Evolutionary conservation across 30 jellyfish, hydroid and myxozoan genomes (phyloP).

Genomic region (Cassiopea xamachana): DNA sequence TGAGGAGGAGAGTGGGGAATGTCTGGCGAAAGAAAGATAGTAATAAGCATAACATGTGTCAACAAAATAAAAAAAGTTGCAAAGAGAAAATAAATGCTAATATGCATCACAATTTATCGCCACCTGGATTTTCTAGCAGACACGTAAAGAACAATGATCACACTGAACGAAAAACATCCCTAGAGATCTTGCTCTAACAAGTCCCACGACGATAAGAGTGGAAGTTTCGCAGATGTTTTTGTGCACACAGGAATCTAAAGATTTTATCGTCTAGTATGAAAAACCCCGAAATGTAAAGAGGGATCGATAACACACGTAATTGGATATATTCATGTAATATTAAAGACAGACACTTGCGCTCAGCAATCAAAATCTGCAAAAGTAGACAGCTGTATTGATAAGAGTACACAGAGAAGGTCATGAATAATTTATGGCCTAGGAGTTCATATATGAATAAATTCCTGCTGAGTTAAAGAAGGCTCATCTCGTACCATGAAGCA

Average conservation of each 20-base stretch:
- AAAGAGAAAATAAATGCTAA: no score
- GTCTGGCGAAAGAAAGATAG: no score
- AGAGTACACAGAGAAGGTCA: background rate
- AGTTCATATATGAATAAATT: background rate
- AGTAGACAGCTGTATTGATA: conserved; percentile 28
- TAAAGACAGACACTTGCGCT: conserved; percentile 4
- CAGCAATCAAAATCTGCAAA: conserved; percentile 25
- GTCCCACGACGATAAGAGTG: conserved; percentile 15
- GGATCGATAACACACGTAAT: conserved; percentile 19
- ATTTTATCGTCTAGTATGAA: background rate
- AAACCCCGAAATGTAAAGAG: conserved; percentile 14
- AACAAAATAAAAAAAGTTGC: no score
- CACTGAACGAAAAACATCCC: background rate
- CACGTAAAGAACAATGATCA: background rate
- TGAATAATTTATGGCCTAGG: background rate
- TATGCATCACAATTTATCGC: no score
- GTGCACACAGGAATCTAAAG: background rate
- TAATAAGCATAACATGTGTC: no score
- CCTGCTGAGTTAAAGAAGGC: background rate
- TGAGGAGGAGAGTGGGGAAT: no score
- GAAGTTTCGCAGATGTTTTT: background rate
- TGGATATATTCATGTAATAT: conserved; percentile 33
- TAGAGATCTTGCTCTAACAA: background rate
- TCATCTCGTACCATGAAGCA: background rate
- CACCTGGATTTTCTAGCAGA: no score